Conservation (phyloP, 2,113 vertebrate species). For the Origma solitaria region DNA sequence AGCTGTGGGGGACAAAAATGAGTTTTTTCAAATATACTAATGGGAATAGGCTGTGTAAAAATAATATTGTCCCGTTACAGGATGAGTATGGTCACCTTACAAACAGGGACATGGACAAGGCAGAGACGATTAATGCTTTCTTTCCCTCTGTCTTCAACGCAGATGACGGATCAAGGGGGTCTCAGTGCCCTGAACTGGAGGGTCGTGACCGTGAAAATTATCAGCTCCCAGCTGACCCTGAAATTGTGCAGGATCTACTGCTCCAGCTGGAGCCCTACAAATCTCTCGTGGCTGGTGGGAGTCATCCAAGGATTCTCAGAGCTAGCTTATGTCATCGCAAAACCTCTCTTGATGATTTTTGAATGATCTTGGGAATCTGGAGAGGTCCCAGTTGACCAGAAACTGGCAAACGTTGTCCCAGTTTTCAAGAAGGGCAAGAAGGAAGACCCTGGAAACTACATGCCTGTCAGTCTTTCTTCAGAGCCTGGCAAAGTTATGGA, state of each 20-base stretch:
- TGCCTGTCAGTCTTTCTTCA: fast-evolving
- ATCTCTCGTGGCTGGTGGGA: neutral
- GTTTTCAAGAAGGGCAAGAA: neutral
- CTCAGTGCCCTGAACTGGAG: neutral
- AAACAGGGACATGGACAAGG: neutral
- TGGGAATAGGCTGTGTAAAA: neutral
- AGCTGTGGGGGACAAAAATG: neutral
- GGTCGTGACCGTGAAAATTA: neutral
- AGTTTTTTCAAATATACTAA: neutral
- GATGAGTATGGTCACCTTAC: neutral
- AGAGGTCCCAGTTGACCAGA: neutral
- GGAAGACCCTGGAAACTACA: neutral
- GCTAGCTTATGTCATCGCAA: neutral
- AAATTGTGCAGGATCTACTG: neutral
- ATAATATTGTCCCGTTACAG: neutral
- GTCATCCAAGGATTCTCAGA: neutral
- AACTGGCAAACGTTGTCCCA: neutral
- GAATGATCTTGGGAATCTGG: neutral
- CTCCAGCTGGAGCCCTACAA: neutral
- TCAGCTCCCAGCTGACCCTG: neutral
- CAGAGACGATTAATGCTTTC: neutral
- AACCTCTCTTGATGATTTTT: neutral
- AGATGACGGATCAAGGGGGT: fast-evolving
- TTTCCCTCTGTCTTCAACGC: neutral
- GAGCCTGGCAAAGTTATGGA: neutral